phyloP scores from a whole-genome alignment of 2,888 invertebrate genomes.

The Ditula angustiorana region DNA sequence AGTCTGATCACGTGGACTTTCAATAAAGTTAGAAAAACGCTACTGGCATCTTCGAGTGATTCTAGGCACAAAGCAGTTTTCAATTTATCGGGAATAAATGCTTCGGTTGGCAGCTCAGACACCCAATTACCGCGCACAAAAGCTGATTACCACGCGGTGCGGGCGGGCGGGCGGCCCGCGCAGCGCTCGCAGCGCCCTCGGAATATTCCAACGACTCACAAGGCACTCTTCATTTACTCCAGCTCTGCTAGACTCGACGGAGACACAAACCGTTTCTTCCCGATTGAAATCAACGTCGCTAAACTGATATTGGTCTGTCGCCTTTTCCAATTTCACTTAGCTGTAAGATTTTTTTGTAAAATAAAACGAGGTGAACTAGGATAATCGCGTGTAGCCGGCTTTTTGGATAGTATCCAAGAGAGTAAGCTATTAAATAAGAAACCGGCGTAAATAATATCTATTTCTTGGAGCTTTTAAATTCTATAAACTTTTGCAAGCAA shows the following conservation, averaged over 20 bases:
- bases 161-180: conserved; percentile 55
- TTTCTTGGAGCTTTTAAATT: conserved; percentile 23
- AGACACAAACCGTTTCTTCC: conserved; percentile 54
- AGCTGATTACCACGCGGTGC: conserved; percentile 77
- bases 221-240: conserved; percentile 75
- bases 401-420: conserved; percentile 31
- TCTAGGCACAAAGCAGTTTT: conserved; percentile 81
- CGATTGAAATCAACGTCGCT: conserved; percentile 66
- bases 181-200: conserved; percentile 55
- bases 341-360: conserved; percentile 7
- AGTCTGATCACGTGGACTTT: conserved; percentile 46
- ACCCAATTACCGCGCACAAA: conserved; percentile 84
- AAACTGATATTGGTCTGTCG: conserved; percentile 18
- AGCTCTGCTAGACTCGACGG: conserved; percentile 61
- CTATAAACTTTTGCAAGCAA: conserved; percentile 18
- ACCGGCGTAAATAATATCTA: conserved; percentile 18
- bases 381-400: conserved; percentile 26
- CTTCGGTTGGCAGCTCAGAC: conserved; percentile 84
- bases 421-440: conserved; percentile 27
- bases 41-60: conserved; percentile 72
- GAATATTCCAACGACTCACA: conserved; percentile 74
- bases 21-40: conserved; percentile 60
- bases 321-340: conserved; percentile 21
- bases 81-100: conserved; percentile 85
- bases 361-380: conserved; percentile 20